These are phyloP conservation scores for Hippocampus zosterae DNA, from an alignment of 2,113 vertebrate species.

Conservation along the genomic window DNA sequence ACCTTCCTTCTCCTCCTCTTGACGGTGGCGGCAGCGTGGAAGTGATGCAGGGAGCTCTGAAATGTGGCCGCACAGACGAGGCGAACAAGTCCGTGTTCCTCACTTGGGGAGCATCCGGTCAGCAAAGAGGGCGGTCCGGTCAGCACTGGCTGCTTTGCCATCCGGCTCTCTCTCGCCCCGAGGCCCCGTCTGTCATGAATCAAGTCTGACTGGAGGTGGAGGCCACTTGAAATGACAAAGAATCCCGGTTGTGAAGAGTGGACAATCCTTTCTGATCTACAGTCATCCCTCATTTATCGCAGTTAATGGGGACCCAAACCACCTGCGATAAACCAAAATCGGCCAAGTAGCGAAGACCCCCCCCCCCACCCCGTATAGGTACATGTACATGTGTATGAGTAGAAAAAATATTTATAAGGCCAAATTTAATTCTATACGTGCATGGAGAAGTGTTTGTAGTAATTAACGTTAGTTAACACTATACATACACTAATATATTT, in stretches of 20 bases:
- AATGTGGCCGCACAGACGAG: not conserved
- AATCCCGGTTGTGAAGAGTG: not conserved
- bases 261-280: no score
- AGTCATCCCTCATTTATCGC: no score
- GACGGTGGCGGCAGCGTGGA: not conserved
- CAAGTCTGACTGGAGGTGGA: not conserved
- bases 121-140: not conserved
- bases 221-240: not conserved
- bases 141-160: constrained; percentile 5
- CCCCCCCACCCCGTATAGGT: no score
- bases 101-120: not conserved
- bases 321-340: no score
- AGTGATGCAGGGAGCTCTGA: not conserved
- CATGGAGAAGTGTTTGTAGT: no score
- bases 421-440: no score
- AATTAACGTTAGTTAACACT: no score
- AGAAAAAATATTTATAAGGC: no score
- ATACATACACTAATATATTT: no score
- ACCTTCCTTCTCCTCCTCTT: not conserved
- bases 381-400: no score
- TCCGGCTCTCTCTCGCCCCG: not conserved
- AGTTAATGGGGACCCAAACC: no score
- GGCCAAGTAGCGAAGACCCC: no score
- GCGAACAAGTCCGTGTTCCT: not conserved
- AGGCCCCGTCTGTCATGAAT: not conserved